A percentile compares a stretch with the other conserved stretches of the same genome.
These are phyloP conservation scores for Aporophyla lueneburgensis DNA, from an alignment of 2,888 invertebrate genomes.

Conservation along the genomic window DNA sequence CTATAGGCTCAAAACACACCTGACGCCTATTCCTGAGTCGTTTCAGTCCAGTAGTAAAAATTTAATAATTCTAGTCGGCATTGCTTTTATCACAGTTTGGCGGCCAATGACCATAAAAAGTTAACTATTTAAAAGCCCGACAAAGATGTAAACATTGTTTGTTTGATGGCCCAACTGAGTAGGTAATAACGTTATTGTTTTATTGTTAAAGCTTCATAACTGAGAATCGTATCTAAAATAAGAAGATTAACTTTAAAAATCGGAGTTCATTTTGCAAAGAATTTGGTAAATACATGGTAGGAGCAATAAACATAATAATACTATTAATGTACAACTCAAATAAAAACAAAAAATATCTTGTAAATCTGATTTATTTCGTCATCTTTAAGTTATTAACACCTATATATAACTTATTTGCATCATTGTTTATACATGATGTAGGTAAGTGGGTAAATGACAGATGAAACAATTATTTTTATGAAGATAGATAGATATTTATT, in stretches of 20 bases:
- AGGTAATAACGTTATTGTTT: conserved; percentile 40
- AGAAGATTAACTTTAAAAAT: background rate
- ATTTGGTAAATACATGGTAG: conserved; percentile 1
- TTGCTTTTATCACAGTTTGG: conserved; percentile 35
- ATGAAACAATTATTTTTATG: background rate
- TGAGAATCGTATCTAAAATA: background rate
- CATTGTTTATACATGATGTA: background rate
- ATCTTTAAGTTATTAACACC: background rate
- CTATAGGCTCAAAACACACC: background rate
- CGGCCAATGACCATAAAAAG: conserved; percentile 42
- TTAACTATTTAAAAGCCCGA: conserved; percentile 38
- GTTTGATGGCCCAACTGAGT: conserved; percentile 34
- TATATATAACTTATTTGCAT: too few relatives aligned
- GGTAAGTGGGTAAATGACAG: background rate
- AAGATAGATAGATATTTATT: background rate
- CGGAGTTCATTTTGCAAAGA: conserved; percentile 3
- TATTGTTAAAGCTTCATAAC: conserved; percentile 14
- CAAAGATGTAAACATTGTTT: conserved; percentile 37
- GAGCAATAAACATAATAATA: background rate
- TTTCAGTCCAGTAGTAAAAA: conserved; percentile 17
- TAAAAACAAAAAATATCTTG: background rate
- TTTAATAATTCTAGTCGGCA: conserved; percentile 2
- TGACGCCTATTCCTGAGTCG: background rate
- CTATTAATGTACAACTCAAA: background rate
- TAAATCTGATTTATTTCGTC: background rate